Conservation (phyloP, 2,113 vertebrate genomes). For the Erpornis zantholeuca region DNA sequence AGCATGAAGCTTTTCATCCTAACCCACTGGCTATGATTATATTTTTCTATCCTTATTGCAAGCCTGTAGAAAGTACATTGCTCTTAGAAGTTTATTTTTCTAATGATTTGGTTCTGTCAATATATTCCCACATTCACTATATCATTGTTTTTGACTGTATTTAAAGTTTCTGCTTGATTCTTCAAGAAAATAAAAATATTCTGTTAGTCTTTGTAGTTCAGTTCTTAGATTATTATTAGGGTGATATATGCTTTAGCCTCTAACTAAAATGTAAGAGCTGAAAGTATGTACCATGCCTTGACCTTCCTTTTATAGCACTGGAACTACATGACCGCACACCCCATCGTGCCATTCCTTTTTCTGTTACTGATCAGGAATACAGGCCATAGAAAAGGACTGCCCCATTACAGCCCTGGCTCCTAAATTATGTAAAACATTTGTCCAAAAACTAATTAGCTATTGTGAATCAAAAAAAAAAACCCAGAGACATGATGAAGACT, state of each 20-base stretch:
- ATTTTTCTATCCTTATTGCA: neutral
- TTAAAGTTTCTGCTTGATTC: neutral
- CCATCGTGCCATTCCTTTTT: neutral
- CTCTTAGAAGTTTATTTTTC: neutral
- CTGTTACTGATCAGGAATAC: neutral
- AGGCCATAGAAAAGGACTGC: neutral
- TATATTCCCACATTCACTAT: neutral
- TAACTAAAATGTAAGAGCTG: neutral
- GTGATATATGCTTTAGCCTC: neutral
- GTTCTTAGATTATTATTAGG: neutral
- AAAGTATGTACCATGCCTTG: fast-evolving
- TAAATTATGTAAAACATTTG: neutral
- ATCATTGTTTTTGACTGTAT: neutral
- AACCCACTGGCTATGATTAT: neutral
- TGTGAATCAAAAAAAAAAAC: neutral
- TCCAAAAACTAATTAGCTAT: neutral
- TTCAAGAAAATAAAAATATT: neutral
- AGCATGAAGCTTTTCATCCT: neutral
- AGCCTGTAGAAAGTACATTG: neutral
- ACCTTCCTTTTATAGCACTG: neutral
- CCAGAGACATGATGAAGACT: neutral
- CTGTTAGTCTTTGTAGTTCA: neutral
- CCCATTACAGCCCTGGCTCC: neutral
- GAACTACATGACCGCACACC: neutral
- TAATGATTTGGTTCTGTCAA: neutral